phyloP scores from a whole-genome alignment of 2,113 vertebrate species.

The Tretioscincus oriximinensis region DNA sequence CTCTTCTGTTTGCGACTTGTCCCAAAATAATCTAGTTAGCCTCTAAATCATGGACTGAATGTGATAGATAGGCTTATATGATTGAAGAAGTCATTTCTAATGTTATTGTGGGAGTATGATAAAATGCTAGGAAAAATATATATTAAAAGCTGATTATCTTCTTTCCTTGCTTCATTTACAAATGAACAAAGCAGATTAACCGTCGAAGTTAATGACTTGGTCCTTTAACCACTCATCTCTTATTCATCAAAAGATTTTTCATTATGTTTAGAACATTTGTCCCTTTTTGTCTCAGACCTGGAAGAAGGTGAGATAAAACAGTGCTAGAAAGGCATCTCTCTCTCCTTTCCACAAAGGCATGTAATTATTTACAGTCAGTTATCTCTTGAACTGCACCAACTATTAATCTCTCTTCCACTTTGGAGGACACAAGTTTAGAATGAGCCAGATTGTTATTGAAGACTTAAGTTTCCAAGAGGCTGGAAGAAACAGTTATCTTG shows the following conservation, averaged over 20 bases:
- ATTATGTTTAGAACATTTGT: conserved; percentile 35
- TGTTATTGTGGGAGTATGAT: not conserved
- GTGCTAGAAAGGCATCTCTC: conserved; percentile 45
- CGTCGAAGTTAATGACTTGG: not conserved
- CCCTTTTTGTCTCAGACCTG: conserved; percentile 36
- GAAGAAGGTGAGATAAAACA: conserved; percentile 51
- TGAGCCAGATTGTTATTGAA: conserved; percentile 70
- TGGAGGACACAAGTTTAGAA: conserved; percentile 54
- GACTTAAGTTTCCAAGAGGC: conserved; percentile 61
- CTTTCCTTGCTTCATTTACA: conserved; percentile 12
- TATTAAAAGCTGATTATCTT: not conserved
- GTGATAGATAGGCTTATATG: not conserved
- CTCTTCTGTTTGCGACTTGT: not conserved
- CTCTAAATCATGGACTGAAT: not conserved
- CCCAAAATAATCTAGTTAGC: not conserved
- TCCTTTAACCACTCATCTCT: conserved; percentile 6
- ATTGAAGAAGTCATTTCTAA: not conserved
- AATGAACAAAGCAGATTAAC: conserved; percentile 4
- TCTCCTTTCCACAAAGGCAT: conserved; percentile 47
- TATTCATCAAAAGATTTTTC: conserved; percentile 8
- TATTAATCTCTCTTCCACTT: conserved; percentile 69
- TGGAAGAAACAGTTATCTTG: conserved; percentile 75
- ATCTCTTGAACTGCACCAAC: conserved; percentile 62
- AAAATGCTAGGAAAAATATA: not conserved
- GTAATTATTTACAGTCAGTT: conserved; percentile 62